phyloP scores from a whole-genome alignment of 2,888 invertebrate species.

The Drosophila paramelanica region DNA sequence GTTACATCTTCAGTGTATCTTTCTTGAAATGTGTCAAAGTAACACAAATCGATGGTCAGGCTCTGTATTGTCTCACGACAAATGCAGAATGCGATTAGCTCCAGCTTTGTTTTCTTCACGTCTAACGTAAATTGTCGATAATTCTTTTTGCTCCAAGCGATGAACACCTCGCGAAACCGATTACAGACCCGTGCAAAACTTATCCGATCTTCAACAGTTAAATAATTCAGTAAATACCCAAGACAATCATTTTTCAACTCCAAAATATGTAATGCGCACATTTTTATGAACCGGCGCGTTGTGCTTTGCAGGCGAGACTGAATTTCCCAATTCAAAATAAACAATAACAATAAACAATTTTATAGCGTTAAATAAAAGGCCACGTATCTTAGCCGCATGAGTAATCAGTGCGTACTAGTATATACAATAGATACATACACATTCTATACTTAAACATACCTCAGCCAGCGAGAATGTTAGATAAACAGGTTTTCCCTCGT shows the following conservation, averaged over 20 bases:
- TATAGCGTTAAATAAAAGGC: slow-evolving; percentile 14
- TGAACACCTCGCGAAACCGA: slow-evolving; percentile 56
- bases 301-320: slow-evolving; percentile 31
- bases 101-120: neutral
- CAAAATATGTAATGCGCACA: slow-evolving; percentile 39
- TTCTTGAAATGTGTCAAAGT: slow-evolving; percentile 30
- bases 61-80: slow-evolving; percentile 45
- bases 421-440: slow-evolving; percentile 19
- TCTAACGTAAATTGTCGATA: slow-evolving; percentile 43
- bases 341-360: slow-evolving; percentile 2
- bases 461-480: neutral
- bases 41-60: slow-evolving; percentile 49
- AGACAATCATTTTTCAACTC: slow-evolving; percentile 59
- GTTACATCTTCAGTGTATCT: neutral
- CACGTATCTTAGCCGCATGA: slow-evolving; percentile 60
- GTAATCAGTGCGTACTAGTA: slow-evolving; percentile 37
- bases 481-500: slow-evolving; percentile 31
- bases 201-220: slow-evolving; percentile 36
- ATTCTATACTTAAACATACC: neutral
- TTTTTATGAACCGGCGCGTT: slow-evolving; percentile 14
- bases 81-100: slow-evolving; percentile 49
- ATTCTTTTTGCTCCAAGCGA: slow-evolving; percentile 2
- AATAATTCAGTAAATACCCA: slow-evolving; percentile 31
- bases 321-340: slow-evolving; percentile 2
- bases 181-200: slow-evolving; percentile 54